Conservation (phyloP, 2,888 invertebrate species). For the Aphrophora alni region DNA sequence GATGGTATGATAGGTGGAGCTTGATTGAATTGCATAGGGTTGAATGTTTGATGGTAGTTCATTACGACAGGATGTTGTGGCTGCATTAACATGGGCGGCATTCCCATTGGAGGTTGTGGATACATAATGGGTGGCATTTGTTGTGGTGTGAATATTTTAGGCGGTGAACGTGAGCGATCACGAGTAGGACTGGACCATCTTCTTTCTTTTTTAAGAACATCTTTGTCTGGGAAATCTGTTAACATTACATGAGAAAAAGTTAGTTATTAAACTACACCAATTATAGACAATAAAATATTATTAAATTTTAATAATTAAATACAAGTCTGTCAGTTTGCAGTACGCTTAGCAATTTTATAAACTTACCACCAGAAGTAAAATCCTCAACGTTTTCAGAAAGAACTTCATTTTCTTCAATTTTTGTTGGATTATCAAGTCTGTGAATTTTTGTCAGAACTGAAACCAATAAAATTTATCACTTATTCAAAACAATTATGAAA, state of each 20-base stretch:
- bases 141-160: not conserved
- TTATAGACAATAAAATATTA: no score
- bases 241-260: not conserved
- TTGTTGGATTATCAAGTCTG: not conserved
- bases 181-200: slow-evolving; percentile 21
- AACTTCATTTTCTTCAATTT: not conserved
- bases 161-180: not conserved
- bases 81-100: not conserved
- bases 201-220: slow-evolving; percentile 14
- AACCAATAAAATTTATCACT: not conserved
- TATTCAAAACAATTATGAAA: no score
- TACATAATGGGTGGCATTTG: slow-evolving; percentile 32
- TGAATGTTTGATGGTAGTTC: slow-evolving; percentile 53
- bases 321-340: no score
- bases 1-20: slow-evolving; percentile 56
- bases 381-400: not conserved
- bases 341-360: no score
- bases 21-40: slow-evolving; percentile 53
- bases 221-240: not conserved
- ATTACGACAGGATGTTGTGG: slow-evolving; percentile 20
- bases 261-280: no score
- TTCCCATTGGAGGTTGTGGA: slow-evolving; percentile 28
- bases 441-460: not conserved
- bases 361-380: not conserved
- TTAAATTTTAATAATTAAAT: no score